Evolutionary conservation across 2,797 vertebrate genomes (phyloP).

Genomic region (Merluccius polli): DNA sequence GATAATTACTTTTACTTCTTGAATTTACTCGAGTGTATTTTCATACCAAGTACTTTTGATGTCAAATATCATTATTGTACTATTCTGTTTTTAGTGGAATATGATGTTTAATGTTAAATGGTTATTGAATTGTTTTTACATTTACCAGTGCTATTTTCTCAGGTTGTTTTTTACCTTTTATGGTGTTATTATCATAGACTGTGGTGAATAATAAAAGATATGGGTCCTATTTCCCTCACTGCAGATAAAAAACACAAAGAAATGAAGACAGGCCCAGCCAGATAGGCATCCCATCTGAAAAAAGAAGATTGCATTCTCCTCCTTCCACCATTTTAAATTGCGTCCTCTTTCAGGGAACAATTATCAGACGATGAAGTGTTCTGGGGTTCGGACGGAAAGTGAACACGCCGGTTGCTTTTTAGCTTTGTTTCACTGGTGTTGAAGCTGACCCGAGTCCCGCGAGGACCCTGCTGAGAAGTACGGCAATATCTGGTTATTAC

Average conservation of each 20-base stretch:
- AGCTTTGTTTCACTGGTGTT: slow-evolving; percentile 37
- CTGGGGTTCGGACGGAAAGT: slow-evolving; percentile 29
- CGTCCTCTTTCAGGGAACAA: slow-evolving; percentile 31
- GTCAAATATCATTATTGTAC: background rate
- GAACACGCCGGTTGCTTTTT: slow-evolving; percentile 35
- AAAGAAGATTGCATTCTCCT: slow-evolving; percentile 19
- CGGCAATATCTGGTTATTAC: slow-evolving; percentile 63
- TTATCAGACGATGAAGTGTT: slow-evolving; percentile 37
- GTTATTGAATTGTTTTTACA: background rate
- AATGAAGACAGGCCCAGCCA: slow-evolving; percentile 16
- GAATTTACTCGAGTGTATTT: too few relatives aligned
- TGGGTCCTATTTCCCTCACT: background rate
- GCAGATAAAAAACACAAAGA: background rate
- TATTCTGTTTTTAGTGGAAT: background rate
- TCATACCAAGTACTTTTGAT: background rate
- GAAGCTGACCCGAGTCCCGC: slow-evolving; percentile 42
- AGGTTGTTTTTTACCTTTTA: too few relatives aligned
- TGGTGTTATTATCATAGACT: too few relatives aligned
- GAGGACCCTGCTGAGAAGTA: slow-evolving; percentile 43
- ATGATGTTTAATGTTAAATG: background rate
- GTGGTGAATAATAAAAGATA: background rate
- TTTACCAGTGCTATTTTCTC: background rate
- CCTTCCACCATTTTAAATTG: slow-evolving; percentile 30
- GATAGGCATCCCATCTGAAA: slow-evolving; percentile 18
- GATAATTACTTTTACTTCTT: too few relatives aligned